These are phyloP conservation scores for Andrena trimmerana DNA, from an alignment of 2,888 invertebrate species.

Conservation along the genomic window DNA sequence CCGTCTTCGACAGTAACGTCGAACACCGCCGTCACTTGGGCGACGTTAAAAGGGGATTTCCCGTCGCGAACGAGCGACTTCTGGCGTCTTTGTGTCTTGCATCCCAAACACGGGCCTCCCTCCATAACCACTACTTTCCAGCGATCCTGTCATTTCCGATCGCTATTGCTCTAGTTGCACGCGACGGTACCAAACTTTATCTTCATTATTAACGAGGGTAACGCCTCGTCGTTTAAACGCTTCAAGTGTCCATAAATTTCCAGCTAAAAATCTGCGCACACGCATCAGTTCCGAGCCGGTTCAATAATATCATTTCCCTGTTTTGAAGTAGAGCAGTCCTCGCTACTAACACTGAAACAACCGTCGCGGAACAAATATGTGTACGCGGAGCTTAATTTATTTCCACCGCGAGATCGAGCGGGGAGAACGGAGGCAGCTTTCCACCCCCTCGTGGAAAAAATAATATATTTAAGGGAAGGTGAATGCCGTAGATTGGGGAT, in stretches of 20 bases:
- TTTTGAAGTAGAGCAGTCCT: no score
- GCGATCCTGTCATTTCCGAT: not conserved
- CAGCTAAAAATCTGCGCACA: not conserved
- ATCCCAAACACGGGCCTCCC: conserved; percentile 1
- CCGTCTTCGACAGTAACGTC: conserved; percentile 28
- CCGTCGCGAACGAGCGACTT: conserved; percentile 5
- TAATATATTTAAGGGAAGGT: conserved; percentile 28
- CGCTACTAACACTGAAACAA: no score
- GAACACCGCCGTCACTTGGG: conserved; percentile 2
- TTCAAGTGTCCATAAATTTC: not conserved
- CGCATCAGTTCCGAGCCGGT: no score
- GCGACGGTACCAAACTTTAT: no score
- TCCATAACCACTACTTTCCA: not conserved
- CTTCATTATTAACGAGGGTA: no score
- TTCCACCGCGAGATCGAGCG: not conserved
- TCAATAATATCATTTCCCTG: not conserved
- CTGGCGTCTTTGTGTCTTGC: not conserved
- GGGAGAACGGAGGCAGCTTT: not conserved
- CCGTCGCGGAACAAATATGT: no score
- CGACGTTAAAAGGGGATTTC: conserved; percentile 34
- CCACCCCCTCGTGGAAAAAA: not conserved
- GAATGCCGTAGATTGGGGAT: not conserved
- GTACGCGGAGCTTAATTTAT: not conserved
- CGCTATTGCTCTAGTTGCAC: not conserved
- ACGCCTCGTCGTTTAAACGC: no score